Base-by-base conservation (phyloP, 2,888 invertebrate species). In the Altica lythri region DNA sequence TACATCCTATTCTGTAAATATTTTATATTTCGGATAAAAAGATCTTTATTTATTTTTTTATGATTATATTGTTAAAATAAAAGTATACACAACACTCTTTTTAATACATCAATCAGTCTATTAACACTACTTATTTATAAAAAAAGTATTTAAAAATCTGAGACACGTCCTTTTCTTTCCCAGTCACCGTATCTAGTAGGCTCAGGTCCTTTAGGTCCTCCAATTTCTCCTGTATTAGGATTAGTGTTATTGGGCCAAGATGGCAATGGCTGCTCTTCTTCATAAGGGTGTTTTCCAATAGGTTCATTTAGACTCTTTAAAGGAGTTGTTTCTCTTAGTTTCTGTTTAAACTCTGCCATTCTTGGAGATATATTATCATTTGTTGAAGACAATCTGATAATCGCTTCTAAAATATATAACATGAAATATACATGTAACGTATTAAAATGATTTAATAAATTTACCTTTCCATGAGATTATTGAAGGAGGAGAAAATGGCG, bases 101-200 rank as follows among this genome's bases (percentile, higher is more conserved):
- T n/a, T n/a, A n/a, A n/a, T n/a, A n/a, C n/a, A n/a, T n/a, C n/a
- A n/a, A n/a, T n/a, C n/a, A n/a, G n/a, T n/a, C n/a, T n/a, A n/a
- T n/a, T n/a, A n/a, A n/a, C n/a, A n/a, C n/a, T n/a, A n/a, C n/a
- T n/a, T n/a, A n/a, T n/a, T n/a, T n/a, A n/a, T n/a, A n/a, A n/a
- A n/a, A n/a, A n/a, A n/a, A n/a, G n/a, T n/a, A n/a, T n/a, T 53
- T 55, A 68, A 55, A 99, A 99, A 80, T 99, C 99, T 1, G 92
- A 83, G 29, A 95, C 95, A 72, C 98, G 82, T 55, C 99, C 99
- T 73, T 99, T 99, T 63, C 98, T 83, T 75, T 99, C 99, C 99
- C 99, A 99, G 78, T 99, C 99, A 1, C 99, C 99, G 78, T 94
- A 99, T 65, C 99, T 83, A 8, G 99, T 99, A 5, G 99, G 99